Evolutionary conservation across 53 echinoderm and acorn worm species (phyloP), one percentile per base, ranked within the genome.

Genomic region (Holothuria leucospilota): DNA sequence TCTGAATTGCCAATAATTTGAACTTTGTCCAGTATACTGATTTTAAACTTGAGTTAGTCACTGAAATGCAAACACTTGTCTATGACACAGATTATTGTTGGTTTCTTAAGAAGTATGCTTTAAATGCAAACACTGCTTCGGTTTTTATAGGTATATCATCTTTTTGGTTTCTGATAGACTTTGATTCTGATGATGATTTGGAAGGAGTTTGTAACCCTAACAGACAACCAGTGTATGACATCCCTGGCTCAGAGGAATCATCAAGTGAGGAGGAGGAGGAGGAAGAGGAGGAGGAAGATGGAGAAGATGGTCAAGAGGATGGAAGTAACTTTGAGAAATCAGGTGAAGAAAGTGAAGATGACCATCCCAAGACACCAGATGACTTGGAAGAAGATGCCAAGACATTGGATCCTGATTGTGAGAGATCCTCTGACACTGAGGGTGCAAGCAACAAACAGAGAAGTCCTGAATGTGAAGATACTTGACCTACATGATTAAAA

Each of bases 141-240:
- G 56, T 56, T 15, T 56, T 56, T 16, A 56, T 15, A 16, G 5
- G 56, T 56, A 56, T 56, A 18, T 0, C 18, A 1, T 56, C 0
- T 56, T 15, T 9, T 56, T 56, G 15, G 56, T 56, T 56, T 56
- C 56, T 56, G 56, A 56, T 12, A 66, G 84, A 66, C 7, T 64
- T 83, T 24, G 68, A 83, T 62, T 67, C 84, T 24, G 84, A 83
- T 41, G 84, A 83, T 46, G 84, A 66, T 39, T 53, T 83, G 63
- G 84, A 66, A 40, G 84, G 84, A 67, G 84, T 83, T 7, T 91
- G 88, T 64, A 96, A 96, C 71, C 82, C 91, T 51, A 96, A 96
- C 80, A 81, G 94, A 18, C 94, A 94, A 65, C 92, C 94, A 13
- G 61, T 26, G 18, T 94, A 94, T 61, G 71, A 82, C 67, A 74